These are phyloP conservation scores for Philopotamus ludificatus DNA, from an alignment of 1,140 invertebrate species.

Conservation along the genomic window DNA sequence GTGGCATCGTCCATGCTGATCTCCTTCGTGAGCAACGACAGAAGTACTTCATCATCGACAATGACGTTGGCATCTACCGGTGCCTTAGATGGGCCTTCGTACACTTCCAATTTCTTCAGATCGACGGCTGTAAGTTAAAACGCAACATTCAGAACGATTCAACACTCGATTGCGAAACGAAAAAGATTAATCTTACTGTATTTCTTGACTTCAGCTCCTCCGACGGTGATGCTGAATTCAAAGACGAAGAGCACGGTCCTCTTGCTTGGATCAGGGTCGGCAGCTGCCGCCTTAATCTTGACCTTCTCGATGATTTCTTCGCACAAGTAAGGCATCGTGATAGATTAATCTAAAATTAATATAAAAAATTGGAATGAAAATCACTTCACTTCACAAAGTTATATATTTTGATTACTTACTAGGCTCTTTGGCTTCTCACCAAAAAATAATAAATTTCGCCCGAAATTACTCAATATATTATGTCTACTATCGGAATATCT, in stretches of 20 bases:
- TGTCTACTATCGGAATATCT: too few relatives aligned
- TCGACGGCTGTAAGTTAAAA: slow-evolving; percentile 31
- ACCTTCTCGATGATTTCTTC: slow-evolving; percentile 28
- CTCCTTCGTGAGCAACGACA: slow-evolving; percentile 15
- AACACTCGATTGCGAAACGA: too few relatives aligned
- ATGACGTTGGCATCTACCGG: slow-evolving; percentile 21
- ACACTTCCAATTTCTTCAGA: slow-evolving; percentile 33
- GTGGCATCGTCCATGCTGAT: slow-evolving; percentile 26
- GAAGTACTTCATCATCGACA: slow-evolving; percentile 27
- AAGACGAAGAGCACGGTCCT: slow-evolving; percentile 27
- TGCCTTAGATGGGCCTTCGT: slow-evolving; percentile 26
- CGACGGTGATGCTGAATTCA: slow-evolving; percentile 34
- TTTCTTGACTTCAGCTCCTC: slow-evolving; percentile 31
- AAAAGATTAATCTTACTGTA: slow-evolving; percentile 37
- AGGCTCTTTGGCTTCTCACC: too few relatives aligned
- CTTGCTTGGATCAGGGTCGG: slow-evolving; percentile 35
- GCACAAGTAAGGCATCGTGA: slow-evolving; percentile 28
- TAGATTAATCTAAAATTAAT: neutral
- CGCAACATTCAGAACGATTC: neutral
- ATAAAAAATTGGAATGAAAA: neutral
- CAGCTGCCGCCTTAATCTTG: slow-evolving; percentile 32
- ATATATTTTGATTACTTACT: too few relatives aligned
- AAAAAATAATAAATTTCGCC: too few relatives aligned
- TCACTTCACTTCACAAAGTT: too few relatives aligned
- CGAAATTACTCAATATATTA: too few relatives aligned